These are phyloP conservation scores for Parnassius orleans DNA, from an alignment of 2,888 invertebrate species.

Conservation along the genomic window DNA sequence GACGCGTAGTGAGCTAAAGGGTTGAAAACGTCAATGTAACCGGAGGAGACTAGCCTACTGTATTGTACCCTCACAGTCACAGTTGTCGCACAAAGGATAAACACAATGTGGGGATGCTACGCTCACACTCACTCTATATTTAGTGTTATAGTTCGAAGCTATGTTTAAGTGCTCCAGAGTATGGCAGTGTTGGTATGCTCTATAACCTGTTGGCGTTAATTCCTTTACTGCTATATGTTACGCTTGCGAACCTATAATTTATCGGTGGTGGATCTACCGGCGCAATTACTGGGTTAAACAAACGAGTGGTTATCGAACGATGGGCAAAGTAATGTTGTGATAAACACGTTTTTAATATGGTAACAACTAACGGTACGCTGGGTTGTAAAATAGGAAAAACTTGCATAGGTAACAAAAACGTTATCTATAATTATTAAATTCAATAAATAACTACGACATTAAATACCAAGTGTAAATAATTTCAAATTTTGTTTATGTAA, in stretches of 20 bases:
- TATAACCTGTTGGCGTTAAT: conserved; percentile 49
- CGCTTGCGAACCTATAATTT: conserved; percentile 57
- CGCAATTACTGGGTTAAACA: conserved; percentile 57
- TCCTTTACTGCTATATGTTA: conserved; percentile 49
- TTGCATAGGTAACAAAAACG: no score
- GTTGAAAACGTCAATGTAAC: conserved; percentile 54
- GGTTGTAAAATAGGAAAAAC: not conserved
- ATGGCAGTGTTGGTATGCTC: conserved; percentile 40
- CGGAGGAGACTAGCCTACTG: conserved; percentile 42
- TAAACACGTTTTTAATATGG: conserved; percentile 24
- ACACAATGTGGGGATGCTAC: conserved; percentile 33
- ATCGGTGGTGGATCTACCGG: conserved; percentile 51
- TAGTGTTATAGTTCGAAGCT: conserved; percentile 6
- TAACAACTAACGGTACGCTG: no score
- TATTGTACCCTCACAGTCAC: conserved; percentile 51
- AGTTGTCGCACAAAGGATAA: conserved; percentile 58
- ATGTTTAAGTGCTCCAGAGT: conserved; percentile 35
- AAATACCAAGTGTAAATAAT: no score
- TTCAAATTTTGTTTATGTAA: no score
- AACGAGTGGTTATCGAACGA: conserved; percentile 51
- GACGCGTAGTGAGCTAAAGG: conserved; percentile 41
- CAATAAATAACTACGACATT: no score
- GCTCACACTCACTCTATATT: conserved; percentile 28
- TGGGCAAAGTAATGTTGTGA: conserved; percentile 25
- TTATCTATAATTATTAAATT: no score